Conservation (phyloP, 2,113 vertebrate species). For the Origma solitaria region DNA sequence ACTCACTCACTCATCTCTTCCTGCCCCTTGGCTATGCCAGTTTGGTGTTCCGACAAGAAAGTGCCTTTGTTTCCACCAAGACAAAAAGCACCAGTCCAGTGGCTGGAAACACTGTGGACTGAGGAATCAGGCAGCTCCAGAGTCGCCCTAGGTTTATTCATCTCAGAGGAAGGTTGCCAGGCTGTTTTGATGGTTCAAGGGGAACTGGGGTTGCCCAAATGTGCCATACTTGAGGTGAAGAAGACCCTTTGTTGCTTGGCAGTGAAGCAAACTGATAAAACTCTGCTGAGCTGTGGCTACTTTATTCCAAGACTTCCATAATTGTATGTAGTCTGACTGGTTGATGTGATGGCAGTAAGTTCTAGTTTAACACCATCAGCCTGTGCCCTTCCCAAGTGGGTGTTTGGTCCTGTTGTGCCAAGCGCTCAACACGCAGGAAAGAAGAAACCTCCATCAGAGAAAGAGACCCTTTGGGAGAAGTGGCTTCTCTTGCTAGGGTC, state of each 20-base stretch:
- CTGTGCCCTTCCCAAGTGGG: not conserved
- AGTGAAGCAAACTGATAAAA: not conserved
- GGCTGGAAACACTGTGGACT: not conserved
- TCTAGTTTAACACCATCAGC: not conserved
- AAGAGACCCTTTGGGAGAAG: not conserved
- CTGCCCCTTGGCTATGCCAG: not conserved
- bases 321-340: not conserved
- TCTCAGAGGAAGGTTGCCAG: not conserved
- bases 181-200: not conserved
- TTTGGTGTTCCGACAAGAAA: not conserved
- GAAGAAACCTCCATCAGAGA: not conserved
- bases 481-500: not conserved
- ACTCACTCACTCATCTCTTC: not conserved
- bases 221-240: not conserved
- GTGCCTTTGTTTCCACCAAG: not conserved
- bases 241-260: not conserved
- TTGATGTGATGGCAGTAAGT: not conserved
- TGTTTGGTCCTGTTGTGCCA: not conserved
- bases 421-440: not conserved
- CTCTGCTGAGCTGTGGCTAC: not conserved
- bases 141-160: not conserved
- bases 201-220: not conserved
- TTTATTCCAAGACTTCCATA: not conserved
- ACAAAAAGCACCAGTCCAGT: not conserved
- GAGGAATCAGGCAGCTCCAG: not conserved